Evolutionary conservation across 2,113 vertebrate genomes (phyloP), one percentile per base, ranked within the genome.

Genomic region (Eulemur rufifrons): DNA sequence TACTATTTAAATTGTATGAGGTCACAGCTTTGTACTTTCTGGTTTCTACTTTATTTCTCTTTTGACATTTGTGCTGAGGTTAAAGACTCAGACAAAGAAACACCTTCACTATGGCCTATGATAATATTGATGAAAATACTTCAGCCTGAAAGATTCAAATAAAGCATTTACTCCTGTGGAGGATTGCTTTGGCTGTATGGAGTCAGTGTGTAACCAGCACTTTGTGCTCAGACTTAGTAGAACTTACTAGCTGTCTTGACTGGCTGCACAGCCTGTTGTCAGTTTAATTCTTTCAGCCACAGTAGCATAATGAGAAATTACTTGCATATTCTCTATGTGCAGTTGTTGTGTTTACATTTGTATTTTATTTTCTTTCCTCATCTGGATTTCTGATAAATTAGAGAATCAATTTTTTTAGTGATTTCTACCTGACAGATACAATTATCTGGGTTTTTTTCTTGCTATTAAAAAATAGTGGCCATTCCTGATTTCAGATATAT

Each of bases 371-470:
- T 91, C 85, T 86, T 74, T 73, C 59, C 77, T 92, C 32, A 20
- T 74, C 29, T 96, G 66, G 54, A 32, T 96, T 96, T 64, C 85
- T 86, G 81, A 94, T 92, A 88, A 96, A 96, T 77, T 56, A 47
- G 91, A 93, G 25, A 95, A 88, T 90, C 71, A 42, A 18, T 95
- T 74, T 78, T 86, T 90, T 83, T 83, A 92, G 52, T 61, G 77
- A 89, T 91, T 97, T 90, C 61, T 89, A 74, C n/a, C 78, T 77
- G 39, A 77, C n/a, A 77, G 47, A 73, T 85, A 66, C 20, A 90
- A 32, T 96, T 95, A 94, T 47, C 25, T 95, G 34, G 27, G 14
- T 4, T 18, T 68, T 82, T 77, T 45, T 47, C 64, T 91, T 76
- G 34, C 68, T 63, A 15, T 94, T 88, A 84, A 81, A 64, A 50